Evolutionary conservation across 2,113 vertebrate species (phyloP).

Genomic region (Chunga burmeisteri): DNA sequence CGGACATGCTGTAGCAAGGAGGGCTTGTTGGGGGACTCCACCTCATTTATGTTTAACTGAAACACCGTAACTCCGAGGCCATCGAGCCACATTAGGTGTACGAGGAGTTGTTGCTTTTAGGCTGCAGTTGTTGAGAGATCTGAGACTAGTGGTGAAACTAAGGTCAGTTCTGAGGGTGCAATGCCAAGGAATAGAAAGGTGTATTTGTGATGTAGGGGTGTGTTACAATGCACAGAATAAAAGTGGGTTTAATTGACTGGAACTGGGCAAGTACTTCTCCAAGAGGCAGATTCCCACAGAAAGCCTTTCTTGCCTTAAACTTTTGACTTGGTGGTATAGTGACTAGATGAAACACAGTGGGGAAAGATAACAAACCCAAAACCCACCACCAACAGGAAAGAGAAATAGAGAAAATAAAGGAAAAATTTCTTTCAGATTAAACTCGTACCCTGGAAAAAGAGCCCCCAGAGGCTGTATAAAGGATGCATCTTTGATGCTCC

Average conservation of each 20-base stretch:
- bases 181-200: background rate
- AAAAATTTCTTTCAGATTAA: background rate
- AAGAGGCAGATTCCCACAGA: background rate
- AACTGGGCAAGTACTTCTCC: background rate
- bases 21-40: too few relatives aligned
- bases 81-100: rapidly evolving
- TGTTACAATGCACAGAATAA: rapidly evolving
- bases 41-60: background rate
- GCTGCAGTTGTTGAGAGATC: background rate
- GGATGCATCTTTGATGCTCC: background rate
- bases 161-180: background rate
- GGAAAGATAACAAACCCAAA: background rate
- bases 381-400: background rate
- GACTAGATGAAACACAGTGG: background rate
- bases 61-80: background rate
- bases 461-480: background rate
- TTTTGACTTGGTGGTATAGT: background rate
- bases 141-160: background rate
- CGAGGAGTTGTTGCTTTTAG: background rate
- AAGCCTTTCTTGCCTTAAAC: background rate
- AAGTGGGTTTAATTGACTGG: background rate
- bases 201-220: background rate
- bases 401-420: background rate
- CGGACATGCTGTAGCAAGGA: background rate
- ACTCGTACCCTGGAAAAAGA: background rate